Evolutionary conservation across 2,797 vertebrate genomes (phyloP), one percentile per base, ranked within the genome.

Genomic region (Iguana delicatissima): DNA sequence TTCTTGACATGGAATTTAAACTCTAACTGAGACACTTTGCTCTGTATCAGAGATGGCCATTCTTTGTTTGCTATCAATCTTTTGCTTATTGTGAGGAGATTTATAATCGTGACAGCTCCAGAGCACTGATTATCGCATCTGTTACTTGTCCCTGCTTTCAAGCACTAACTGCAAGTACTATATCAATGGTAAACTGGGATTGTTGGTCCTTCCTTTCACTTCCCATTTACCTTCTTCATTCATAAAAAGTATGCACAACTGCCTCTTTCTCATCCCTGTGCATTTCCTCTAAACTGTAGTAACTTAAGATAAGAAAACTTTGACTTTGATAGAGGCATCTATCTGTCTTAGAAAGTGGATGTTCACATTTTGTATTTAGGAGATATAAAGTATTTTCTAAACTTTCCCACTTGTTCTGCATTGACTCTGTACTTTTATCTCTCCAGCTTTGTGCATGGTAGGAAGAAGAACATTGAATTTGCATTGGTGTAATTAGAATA

Each of bases 11-110:
- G 59, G 57, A 50, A 87, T 80, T 86, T 52, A 77, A 26, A 38
- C 24, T n/a, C 42, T 0, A 0, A 24, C 24, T 5, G 0, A 0
- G 0, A 52, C 55, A 32, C 32, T 55, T 35, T 69, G 24, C 38
- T 52, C 2, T 0, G 0, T 38, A 0, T 0, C 38, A 64, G 82
- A 38, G 80, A 8, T 29, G 22, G 46, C 62, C 90, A 0, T 64
- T 0, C 0, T 81, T 91, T 74, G 85, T 80, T 84, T 52, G 32
- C 5, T 2, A 42, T 32, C 79, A 89, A 50, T 62, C 72, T 88
- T 42, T 85, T 88, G 77, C 90, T 92, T 88, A 16, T 84, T 50
- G 35, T 3, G 32, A 12, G 7, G 62, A 74, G 52, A 42, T 13
- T 14, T 13, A 74, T 83, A 72, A 42, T 55, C 74, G 74, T 85